phyloP scores from a whole-genome alignment of 2,888 invertebrate genomes.

The Tuberolachnus salignus region DNA sequence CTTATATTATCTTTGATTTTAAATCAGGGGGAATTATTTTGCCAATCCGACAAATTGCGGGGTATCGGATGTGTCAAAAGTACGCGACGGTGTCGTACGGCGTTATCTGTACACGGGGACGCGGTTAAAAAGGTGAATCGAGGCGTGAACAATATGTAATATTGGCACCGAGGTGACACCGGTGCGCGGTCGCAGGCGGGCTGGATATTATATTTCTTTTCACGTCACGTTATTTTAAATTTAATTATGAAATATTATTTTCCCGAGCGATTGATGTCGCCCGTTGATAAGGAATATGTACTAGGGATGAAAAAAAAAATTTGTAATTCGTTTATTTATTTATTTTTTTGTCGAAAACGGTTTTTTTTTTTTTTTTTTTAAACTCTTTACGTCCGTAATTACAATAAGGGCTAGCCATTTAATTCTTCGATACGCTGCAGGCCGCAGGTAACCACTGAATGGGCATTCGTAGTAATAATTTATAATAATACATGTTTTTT shows the following conservation, averaged over 20 bases:
- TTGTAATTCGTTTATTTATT: background rate
- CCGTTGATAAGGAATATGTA: background rate
- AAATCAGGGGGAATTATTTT: background rate
- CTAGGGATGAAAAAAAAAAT: background rate
- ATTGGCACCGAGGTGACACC: conserved; percentile 15
- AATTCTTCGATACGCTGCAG: no score
- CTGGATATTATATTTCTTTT: conserved; percentile 36
- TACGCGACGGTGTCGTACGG: conserved; percentile 8
- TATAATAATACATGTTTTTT: no score
- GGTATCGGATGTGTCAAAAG: conserved; percentile 30
- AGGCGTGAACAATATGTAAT: conserved; percentile 39
- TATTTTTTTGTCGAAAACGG: background rate
- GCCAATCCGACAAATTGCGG: conserved; percentile 36
- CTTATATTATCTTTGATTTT: conserved; percentile 13
- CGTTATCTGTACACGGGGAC: background rate
- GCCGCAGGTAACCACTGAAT: no score
- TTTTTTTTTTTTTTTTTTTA: background rate
- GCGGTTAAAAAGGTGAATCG: conserved; percentile 36
- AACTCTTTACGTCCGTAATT: no score
- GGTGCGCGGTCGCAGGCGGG: background rate
- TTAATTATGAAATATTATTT: conserved; percentile 23
- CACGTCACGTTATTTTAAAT: conserved; percentile 48
- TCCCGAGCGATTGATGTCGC: conserved; percentile 5
- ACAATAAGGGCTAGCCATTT: no score
- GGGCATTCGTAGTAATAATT: no score